These are phyloP conservation scores for Plectropomus leopardus DNA, from an alignment of 2,113 vertebrate species.

Conservation along the genomic window DNA sequence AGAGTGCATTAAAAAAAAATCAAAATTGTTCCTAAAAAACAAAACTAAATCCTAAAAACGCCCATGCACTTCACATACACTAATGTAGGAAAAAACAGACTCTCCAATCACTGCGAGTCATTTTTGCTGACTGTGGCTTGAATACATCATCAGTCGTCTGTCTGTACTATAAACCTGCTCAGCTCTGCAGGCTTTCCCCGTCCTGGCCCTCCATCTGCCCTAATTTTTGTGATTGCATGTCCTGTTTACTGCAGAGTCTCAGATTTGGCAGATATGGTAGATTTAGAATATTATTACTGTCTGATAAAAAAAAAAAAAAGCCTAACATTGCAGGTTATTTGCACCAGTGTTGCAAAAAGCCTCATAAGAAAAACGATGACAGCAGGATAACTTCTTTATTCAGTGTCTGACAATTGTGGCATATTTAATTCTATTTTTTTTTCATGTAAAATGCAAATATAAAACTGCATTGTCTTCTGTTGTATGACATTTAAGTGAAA, in stretches of 20 bases:
- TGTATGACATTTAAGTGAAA: slow-evolving; percentile 45
- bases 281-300: neutral
- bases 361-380: neutral
- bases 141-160: slow-evolving; percentile 52
- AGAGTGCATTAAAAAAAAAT: too few species aligned
- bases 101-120: slow-evolving; percentile 20
- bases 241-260: slow-evolving; percentile 50
- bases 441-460: slow-evolving; percentile 12
- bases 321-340: neutral
- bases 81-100: slow-evolving; percentile 13
- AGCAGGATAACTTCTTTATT: neutral
- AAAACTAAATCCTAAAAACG: too few species aligned
- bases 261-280: neutral
- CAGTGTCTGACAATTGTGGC: neutral
- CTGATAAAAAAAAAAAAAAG: neutral
- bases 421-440: slow-evolving; percentile 19
- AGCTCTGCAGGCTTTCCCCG: slow-evolving; percentile 71
- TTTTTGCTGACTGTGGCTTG: slow-evolving; percentile 58
- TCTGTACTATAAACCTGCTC: slow-evolving; percentile 63
- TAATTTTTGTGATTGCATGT: slow-evolving; percentile 26
- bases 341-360: neutral
- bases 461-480: neutral
- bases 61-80: neutral
- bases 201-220: slow-evolving; percentile 73
- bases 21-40: too few species aligned